Base-by-base conservation (phyloP, 2,888 invertebrate species). In the Amiota mariae region DNA sequence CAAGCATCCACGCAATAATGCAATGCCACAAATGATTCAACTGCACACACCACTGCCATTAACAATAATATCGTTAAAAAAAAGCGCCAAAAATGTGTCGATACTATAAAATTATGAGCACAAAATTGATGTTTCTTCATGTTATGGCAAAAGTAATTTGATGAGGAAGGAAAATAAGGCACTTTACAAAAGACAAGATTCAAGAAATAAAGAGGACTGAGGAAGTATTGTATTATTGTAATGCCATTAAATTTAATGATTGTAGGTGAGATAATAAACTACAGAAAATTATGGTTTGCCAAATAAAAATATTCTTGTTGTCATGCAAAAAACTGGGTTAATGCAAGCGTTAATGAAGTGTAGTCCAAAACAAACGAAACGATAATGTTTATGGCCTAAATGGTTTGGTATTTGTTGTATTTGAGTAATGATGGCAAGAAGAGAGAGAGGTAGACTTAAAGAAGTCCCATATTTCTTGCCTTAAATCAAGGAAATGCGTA, bases 261-360 rank as follows among this genome's bases (percentile, higher is more conserved):
- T 36, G 36, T 36, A 36, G 36, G 36, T 36, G 36, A 36, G 36
- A 36, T 36, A 36, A 36, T 36, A 36, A 36, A 6, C 36, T 36
- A 36, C 36, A 36, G 36, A 36, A 36, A 36, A 36, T 36, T 36
- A 36, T 36, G 8, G 36, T 36, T 36, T 36, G 36, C 36, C 36
- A 36, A 24, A n/a, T n/a, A 24, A 24, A 24, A 24, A 24, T 24
- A 36, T 36, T 36, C 8, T 36, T 36, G 36, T 36, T 36, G 6
- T 36, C 8, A 6, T 36, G 36, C 54, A n/a, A 51, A 51, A 80
- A 85, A 85, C 81, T 81, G 82, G 85, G 84, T 85, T 83, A 83
- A 84, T 83, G 85, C 84, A 84, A 79, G 84, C 84, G 84, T 77
- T 83, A 82, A 84, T 85, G 76, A 76, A 47, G 76, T 76, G 76